A percentile compares a stretch with the other conserved stretches of the same genome.
Conservation (phyloP, 1,140 invertebrate genomes). For the Tachypleus tridentatus region DNA sequence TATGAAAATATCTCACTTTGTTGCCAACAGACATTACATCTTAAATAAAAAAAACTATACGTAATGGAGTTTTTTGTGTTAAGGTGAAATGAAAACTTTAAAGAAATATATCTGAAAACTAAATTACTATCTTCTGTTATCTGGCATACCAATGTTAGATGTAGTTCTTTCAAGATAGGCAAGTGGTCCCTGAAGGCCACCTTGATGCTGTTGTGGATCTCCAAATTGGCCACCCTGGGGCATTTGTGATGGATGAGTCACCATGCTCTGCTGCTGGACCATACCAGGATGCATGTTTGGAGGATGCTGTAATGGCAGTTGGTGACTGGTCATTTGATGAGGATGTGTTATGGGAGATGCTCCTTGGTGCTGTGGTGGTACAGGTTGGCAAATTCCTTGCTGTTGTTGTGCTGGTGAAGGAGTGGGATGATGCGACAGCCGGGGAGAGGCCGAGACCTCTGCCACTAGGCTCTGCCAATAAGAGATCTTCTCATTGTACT, state of each 20-base stretch:
- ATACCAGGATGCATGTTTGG: slow-evolving; percentile 9
- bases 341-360: slow-evolving; percentile 2
- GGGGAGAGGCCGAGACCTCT: slow-evolving; percentile 44
- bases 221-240: slow-evolving; percentile 1
- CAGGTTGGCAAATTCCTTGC: neutral
- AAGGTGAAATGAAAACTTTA: no score
- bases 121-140: slow-evolving; percentile 42
- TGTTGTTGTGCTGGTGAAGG: slow-evolving; percentile 7
- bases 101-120: no score
- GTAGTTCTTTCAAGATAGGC: slow-evolving; percentile 68
- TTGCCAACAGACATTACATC: no score
- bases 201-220: slow-evolving; percentile 23
- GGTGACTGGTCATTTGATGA: slow-evolving; percentile 6
- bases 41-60: no score
- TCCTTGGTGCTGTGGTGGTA: neutral
- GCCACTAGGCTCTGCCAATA: slow-evolving; percentile 77
- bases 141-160: slow-evolving; percentile 63
- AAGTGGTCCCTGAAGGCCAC: slow-evolving; percentile 53
- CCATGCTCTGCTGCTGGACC: slow-evolving; percentile 3
- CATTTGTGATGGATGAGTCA: slow-evolving; percentile 9
- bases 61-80: no score
- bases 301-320: neutral
- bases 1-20: no score
- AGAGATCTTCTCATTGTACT: slow-evolving; percentile 78
- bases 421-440: slow-evolving; percentile 11